Evolutionary conservation across 2,888 invertebrate genomes (phyloP), one percentile per base, ranked within the genome.

Genomic region (Pseudoips prasinana): DNA sequence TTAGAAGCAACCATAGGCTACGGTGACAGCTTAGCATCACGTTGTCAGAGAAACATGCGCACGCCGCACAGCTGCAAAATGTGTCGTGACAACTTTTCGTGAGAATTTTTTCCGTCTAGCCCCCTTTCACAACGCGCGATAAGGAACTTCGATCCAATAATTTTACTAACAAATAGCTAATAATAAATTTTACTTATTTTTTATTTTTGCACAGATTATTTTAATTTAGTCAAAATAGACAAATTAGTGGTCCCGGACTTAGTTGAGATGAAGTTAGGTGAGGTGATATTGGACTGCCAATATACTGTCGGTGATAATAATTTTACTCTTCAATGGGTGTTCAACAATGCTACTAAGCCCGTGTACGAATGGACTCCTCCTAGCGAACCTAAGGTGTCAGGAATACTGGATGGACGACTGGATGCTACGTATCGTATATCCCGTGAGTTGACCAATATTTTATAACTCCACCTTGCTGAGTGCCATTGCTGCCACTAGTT

Each of bases 231-330:
- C 10, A 59, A 53, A 39, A 70, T 73, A 46, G 62, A 68, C 2
- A 57, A 59, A 8, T 23, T 71, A 1, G 17, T 42, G 10, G 62
- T 73, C 8, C 71, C 71, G 4, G 65, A 67, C 5, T 25, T 67
- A 19, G 52, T 64, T n/a, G 59, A 64, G 25, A 54, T 47, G 8
- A 60, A 56, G 22, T 27, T 50, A 3, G 25, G 23, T 0, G 36
- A 45, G 7, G 53, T 54, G 1, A 39, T 49, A 2, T 35, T 73
- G 22, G 64, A 67, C 33, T 73, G 71, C 27, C 48, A 45, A 22
- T 69, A 56, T 39, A 37, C 50, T 1, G 53, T 45, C n/a, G 25
- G 34, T 1, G 57, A 50, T 7, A 55, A 53, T n/a, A 41, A 46
- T 25, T 59, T 61, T 33, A 49, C 46, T 0, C 23, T 73, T 29